A percentile compares a stretch with the other conserved stretches of the same genome.
Evolutionary conservation across 23 tunicate species (phyloP).

Genomic region (Styela clava): DNA sequence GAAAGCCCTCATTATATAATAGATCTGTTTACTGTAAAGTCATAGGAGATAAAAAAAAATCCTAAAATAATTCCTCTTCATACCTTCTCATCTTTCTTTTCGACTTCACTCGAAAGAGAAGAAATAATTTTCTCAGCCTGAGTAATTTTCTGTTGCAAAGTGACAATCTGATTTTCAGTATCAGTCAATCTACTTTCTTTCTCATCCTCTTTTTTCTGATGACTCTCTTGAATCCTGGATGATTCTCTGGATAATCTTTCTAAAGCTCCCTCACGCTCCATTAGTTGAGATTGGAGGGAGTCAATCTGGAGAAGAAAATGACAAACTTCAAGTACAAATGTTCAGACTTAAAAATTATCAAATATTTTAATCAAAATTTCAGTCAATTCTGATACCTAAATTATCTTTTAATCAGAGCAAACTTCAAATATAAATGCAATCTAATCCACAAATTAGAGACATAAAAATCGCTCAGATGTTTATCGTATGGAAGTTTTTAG

Average conservation of each 20-base stretch:
- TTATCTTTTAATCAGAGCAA: too few species aligned
- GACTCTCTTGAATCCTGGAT: slow-evolving; percentile 25
- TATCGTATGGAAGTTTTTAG: too few species aligned
- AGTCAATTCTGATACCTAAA: neutral
- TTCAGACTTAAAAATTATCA: neutral
- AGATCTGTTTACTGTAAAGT: too few species aligned
- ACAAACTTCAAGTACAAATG: too few species aligned
- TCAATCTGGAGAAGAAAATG: slow-evolving; percentile 22
- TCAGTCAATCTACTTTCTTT: slow-evolving; percentile 17
- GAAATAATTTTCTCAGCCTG: slow-evolving; percentile 7
- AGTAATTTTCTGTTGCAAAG: neutral
- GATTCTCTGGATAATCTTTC: slow-evolving; percentile 21
- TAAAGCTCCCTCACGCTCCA: slow-evolving; percentile 10
- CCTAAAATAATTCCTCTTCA: neutral
- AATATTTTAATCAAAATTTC: neutral
- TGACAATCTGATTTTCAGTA: slow-evolving; percentile 26
- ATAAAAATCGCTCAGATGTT: too few species aligned
- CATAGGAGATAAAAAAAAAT: too few species aligned
- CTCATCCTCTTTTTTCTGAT: slow-evolving; percentile 25
- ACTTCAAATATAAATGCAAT: too few species aligned
- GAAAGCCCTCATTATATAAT: too few species aligned
- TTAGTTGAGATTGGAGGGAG: slow-evolving; percentile 10
- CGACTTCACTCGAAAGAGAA: slow-evolving; percentile 7
- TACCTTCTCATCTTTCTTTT: slow-evolving; percentile 32
- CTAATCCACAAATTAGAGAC: too few species aligned